phyloP scores from a whole-genome alignment of 2,113 vertebrate genomes.

The Phrynosoma blainvillii region DNA sequence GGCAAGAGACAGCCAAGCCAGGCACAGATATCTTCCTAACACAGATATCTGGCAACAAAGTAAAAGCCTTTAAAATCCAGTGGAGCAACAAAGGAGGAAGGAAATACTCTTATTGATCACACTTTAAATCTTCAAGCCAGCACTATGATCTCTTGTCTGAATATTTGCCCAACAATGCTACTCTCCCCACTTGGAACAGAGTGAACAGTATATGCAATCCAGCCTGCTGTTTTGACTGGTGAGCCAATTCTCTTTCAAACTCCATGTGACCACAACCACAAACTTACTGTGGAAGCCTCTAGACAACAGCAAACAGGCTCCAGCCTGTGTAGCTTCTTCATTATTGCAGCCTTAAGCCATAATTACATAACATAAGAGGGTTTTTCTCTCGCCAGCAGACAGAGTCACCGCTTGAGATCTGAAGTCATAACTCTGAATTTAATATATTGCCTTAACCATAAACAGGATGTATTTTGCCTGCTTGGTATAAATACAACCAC shows the following conservation, averaged over 20 bases:
- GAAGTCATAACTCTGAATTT: constrained; percentile 56
- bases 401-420: constrained; percentile 58
- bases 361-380: constrained; percentile 69
- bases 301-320: constrained; percentile 68
- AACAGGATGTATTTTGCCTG: constrained; percentile 53
- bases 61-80: background rate
- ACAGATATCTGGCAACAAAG: background rate
- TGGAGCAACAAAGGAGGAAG: background rate
- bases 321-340: constrained; percentile 60
- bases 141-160: rapidly evolving
- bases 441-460: constrained; percentile 51
- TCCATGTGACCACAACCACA: constrained; percentile 67
- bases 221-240: constrained; percentile 27
- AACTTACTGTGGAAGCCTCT: constrained; percentile 58
- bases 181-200: background rate
- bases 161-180: background rate
- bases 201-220: background rate
- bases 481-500: constrained; percentile 36
- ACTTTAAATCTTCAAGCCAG: background rate
- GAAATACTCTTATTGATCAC: background rate
- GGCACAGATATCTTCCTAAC: background rate
- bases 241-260: constrained; percentile 26
- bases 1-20: background rate
- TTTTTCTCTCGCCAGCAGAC: constrained; percentile 72
- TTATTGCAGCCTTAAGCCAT: constrained; percentile 61